These are phyloP conservation scores for Aix galericulata DNA, from an alignment of 2,113 vertebrate genomes.

Conservation along the genomic window DNA sequence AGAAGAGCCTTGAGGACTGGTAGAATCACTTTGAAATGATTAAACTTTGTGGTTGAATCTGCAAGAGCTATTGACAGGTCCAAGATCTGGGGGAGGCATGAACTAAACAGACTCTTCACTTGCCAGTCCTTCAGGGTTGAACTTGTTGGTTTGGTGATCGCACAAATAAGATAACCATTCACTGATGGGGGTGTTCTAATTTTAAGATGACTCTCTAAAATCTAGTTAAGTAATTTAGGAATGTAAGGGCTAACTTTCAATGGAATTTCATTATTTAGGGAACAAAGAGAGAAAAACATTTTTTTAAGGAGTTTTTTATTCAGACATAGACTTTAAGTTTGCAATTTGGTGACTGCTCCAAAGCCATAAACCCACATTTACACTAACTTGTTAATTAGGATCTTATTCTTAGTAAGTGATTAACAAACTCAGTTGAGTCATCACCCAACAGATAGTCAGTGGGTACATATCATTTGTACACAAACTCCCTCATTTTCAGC, in stretches of 20 bases:
- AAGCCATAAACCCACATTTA: slow-evolving; percentile 2
- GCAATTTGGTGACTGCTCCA: background rate
- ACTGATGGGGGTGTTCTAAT: background rate
- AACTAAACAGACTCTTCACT: background rate
- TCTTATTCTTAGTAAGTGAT: slow-evolving; percentile 33
- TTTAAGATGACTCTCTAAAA: background rate
- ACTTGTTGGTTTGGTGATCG: background rate
- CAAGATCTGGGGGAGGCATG: background rate
- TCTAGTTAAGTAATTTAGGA: background rate
- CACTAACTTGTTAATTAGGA: slow-evolving; percentile 21
- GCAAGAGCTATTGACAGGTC: background rate
- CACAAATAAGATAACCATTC: background rate
- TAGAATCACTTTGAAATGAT: background rate
- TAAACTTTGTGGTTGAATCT: background rate
- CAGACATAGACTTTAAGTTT: background rate
- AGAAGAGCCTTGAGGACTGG: background rate
- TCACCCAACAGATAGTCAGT: slow-evolving; percentile 33
- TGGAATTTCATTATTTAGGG: background rate
- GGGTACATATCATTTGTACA: background rate
- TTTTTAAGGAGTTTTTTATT: background rate
- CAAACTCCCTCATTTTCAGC: slow-evolving; percentile 11
- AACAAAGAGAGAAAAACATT: rapidly evolving
- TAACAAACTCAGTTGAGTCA: slow-evolving; percentile 38
- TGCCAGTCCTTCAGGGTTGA: background rate
- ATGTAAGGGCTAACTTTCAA: background rate